These are phyloP conservation scores for Phocides pigmalion DNA, from an alignment of 1,140 invertebrate genomes.

Conservation along the genomic window DNA sequence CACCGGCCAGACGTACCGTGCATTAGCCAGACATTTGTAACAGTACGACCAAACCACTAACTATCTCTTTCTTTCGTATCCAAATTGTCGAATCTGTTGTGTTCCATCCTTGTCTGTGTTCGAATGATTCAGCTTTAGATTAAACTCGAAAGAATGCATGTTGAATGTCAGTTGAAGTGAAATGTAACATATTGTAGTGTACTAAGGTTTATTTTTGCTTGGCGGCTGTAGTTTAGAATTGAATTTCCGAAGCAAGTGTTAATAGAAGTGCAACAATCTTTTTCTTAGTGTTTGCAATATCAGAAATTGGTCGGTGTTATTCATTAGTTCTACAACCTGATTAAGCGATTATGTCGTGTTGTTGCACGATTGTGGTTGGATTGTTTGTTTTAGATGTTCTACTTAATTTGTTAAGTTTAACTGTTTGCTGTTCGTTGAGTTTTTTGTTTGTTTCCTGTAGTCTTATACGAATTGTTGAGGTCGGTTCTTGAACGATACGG, in stretches of 20 bases:
- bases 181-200: slow-evolving; percentile 37
- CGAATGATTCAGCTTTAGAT: slow-evolving; percentile 66
- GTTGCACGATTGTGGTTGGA: slow-evolving; percentile 10
- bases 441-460: background rate
- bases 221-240: slow-evolving; percentile 46
- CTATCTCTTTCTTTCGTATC: slow-evolving; percentile 48
- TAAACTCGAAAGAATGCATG: slow-evolving; percentile 54
- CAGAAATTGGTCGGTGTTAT: slow-evolving; percentile 58
- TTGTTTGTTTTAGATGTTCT: slow-evolving; percentile 38
- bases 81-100: slow-evolving; percentile 30
- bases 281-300: slow-evolving; percentile 54
- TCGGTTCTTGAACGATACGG: background rate
- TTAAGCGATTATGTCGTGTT: slow-evolving; percentile 52
- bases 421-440: slow-evolving; percentile 1
- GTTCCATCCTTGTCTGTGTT: slow-evolving; percentile 52
- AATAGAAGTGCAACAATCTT: slow-evolving; percentile 66
- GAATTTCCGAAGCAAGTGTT: slow-evolving; percentile 70
- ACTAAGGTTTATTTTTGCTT: slow-evolving; percentile 43
- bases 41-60: slow-evolving; percentile 38
- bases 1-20: slow-evolving; percentile 62
- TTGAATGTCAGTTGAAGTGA: slow-evolving; percentile 34
- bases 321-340: slow-evolving; percentile 46
- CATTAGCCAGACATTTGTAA: slow-evolving; percentile 63
- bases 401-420: slow-evolving; percentile 37
- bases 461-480: background rate